phyloP scores from a whole-genome alignment of 2,113 vertebrate genomes.

The Tylochromis polylepis region DNA sequence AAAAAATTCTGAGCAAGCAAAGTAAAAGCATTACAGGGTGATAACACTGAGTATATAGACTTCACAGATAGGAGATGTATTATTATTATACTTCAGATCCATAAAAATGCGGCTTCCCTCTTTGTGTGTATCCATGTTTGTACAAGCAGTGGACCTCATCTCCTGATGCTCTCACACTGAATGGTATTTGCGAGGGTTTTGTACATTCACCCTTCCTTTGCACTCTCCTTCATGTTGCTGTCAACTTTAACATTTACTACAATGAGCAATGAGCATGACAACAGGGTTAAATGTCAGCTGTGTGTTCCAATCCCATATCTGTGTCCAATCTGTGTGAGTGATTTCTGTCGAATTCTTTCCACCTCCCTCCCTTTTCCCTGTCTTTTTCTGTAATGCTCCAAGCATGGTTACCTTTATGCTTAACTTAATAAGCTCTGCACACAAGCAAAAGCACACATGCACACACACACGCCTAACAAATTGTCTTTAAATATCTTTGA shows the following conservation, averaged over 20 bases:
- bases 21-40: not conserved
- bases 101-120: not conserved
- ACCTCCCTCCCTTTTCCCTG: not conserved
- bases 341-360: not conserved
- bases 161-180: not conserved
- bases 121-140: not conserved
- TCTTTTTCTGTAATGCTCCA: not conserved
- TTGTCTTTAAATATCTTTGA: not conserved
- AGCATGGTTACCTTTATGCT: not conserved
- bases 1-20: not conserved
- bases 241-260: slow-evolving; percentile 55
- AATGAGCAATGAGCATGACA: slow-evolving; percentile 38
- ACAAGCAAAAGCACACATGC: not conserved
- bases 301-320: not conserved
- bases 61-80: not conserved
- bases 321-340: not conserved
- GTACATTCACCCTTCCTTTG: not conserved
- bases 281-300: slow-evolving; percentile 41
- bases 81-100: not conserved
- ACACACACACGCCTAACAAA: not conserved
- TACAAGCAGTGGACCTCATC: not conserved
- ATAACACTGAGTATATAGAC: not conserved
- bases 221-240: slow-evolving; percentile 18
- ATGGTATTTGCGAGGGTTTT: not conserved
- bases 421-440: not conserved